Evolutionary conservation across 2,888 invertebrate genomes (phyloP).

Genomic region (Geophilus truncorum): DNA sequence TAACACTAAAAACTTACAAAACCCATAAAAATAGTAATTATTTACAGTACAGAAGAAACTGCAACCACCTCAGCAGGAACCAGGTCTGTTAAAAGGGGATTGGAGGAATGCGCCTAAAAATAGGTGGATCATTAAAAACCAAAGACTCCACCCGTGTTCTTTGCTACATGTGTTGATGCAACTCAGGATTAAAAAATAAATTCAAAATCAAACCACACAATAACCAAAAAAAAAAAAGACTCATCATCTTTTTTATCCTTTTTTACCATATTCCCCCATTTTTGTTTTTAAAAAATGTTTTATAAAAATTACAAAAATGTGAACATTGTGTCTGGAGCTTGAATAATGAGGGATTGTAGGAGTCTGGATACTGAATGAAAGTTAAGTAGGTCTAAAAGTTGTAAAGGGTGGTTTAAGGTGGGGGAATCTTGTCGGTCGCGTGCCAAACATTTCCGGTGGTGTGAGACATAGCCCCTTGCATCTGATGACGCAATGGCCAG

Average conservation of each 20-base stretch:
- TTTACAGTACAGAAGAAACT: neutral
- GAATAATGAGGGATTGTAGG: neutral
- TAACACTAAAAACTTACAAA: neutral
- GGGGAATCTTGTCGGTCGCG: neutral
- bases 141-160: neutral
- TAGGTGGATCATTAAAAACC: neutral
- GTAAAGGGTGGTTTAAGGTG: neutral
- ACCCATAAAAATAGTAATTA: neutral
- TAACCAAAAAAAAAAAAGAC: neutral
- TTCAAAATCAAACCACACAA: neutral
- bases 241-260: too few relatives aligned
- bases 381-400: neutral
- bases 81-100: neutral
- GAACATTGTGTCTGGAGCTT: neutral
- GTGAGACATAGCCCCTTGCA: neutral
- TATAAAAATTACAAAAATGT: neutral
- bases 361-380: neutral
- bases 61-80: neutral
- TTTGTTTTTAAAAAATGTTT: too few relatives aligned
- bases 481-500: neutral
- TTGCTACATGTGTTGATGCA: neutral
- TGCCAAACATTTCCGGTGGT: slow-evolving; percentile 10
- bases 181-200: neutral
- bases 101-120: slow-evolving; percentile 1
- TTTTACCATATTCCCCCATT: too few relatives aligned